A percentile compares a stretch with the other conserved stretches of the same genome.
Conservation (phyloP, 2,113 vertebrate genomes). For the Saccopteryx leptura region DNA sequence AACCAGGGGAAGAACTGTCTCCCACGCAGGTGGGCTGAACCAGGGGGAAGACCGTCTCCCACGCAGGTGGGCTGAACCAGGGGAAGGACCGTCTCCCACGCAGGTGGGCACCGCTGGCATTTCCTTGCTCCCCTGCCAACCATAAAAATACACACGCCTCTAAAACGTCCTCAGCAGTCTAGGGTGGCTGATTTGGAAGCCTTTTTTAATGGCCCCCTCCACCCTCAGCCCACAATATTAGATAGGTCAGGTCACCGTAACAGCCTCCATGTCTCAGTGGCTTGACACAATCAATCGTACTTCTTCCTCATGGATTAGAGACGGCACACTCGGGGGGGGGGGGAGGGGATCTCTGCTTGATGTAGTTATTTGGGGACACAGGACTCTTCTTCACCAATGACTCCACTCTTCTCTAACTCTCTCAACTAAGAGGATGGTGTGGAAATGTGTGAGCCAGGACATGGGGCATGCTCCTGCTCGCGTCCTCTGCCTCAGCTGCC, state of each 20-base stretch:
- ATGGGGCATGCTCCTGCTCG: not conserved
- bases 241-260: not conserved
- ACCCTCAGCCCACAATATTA: too few relatives aligned
- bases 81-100: not conserved
- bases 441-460: not conserved
- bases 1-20: not conserved
- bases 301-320: not conserved
- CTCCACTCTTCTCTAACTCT: not conserved
- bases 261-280: not conserved
- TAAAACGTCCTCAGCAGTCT: not conserved
- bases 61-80: rapidly evolving
- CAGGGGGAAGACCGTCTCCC: not conserved
- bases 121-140: not conserved
- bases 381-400: not conserved
- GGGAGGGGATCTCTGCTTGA: not conserved
- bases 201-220: not conserved
- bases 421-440: rapidly evolving
- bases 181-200: not conserved
- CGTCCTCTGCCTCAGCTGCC: rapidly evolving
- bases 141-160: not conserved
- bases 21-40: rapidly evolving
- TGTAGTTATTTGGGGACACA: too few relatives aligned
- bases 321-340: too few relatives aligned
- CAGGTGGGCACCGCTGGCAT: not conserved
- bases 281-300: not conserved